Evolutionary conservation across 92 coral and sea anemone species (phyloP), one percentile per base, ranked within the genome.

Genomic region (Palythoa heliodiscus): DNA sequence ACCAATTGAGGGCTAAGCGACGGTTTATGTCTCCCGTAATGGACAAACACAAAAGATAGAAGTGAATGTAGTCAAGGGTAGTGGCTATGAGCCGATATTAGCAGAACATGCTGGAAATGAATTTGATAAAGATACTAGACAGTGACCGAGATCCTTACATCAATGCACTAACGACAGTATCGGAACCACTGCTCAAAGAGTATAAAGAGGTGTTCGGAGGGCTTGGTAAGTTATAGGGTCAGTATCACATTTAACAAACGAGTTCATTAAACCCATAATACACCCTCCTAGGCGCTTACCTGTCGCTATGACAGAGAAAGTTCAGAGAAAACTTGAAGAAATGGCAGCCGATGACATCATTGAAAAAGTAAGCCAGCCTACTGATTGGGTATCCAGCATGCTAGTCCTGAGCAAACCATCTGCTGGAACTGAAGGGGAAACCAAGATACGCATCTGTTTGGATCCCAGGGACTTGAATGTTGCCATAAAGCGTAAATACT

Each of bases 81-180:
- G 48, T 70, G 87, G 87, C 11, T 89, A 89, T 67, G 87, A 89
- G 78, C 35, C 92, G 1, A 86, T 89, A 60, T 67, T 86, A 20
- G 87, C 64, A 89, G 81, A 86, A 84, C 16, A 58, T 89, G 92
- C 35, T 86, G 47, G 91, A 89, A 13, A 89, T 89, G 89, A 85
- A 78, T 37, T 37, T 89, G 74, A 78, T 89, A 81, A 83, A 83
- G 91, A 75, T 88, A 88, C 87, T 68, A 69, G 75, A 83, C 82
- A 75, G 64, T 85, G 83, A 78, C 71, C 88, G 83, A 57, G 47
- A 75, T 73, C 58, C 72, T 66, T 66, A 54, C 79, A 50, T 74
- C 23, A 64, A 19, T 64, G 70, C 19, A 19, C 29, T 64, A 64
- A 64, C 22, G 70, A 64, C 70, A 64, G 29, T 13, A 5, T 22